Conservation (phyloP, 2,113 vertebrate genomes). For the Pterocles orientalis region DNA sequence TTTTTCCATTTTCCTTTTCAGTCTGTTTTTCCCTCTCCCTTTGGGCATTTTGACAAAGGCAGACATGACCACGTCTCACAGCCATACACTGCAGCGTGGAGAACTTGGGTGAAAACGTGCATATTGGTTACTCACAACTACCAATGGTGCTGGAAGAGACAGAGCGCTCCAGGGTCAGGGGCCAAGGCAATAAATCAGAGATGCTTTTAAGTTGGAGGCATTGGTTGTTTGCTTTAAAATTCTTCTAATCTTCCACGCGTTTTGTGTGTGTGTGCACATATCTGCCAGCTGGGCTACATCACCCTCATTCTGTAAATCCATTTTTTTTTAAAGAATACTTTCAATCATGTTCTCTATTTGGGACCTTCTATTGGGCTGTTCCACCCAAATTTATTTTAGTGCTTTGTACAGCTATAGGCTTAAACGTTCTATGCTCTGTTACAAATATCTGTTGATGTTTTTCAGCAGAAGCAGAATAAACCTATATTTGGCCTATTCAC, state of each 20-base stretch:
- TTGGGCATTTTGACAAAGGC: neutral
- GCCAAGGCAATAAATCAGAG: neutral
- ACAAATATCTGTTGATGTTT: neutral
- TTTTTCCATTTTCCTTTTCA: neutral
- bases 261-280: neutral
- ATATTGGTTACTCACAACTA: neutral
- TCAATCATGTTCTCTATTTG: neutral
- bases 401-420: neutral
- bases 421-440: neutral
- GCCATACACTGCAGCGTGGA: rapidly evolving
- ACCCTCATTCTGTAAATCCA: neutral
- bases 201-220: slow-evolving; percentile 11
- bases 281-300: neutral
- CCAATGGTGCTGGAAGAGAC: neutral
- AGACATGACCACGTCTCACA: neutral
- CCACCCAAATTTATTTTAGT: neutral
- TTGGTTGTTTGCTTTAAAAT: slow-evolving; percentile 2
- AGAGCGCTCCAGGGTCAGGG: neutral
- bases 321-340: neutral
- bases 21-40: neutral
- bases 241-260: neutral
- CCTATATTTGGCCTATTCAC: neutral
- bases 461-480: neutral
- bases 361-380: neutral
- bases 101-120: neutral